A percentile compares a stretch with the other conserved stretches of the same genome.
Evolutionary conservation across 92 coral and sea anemone species (phyloP).

Genomic region (Heliopora coerulea): DNA sequence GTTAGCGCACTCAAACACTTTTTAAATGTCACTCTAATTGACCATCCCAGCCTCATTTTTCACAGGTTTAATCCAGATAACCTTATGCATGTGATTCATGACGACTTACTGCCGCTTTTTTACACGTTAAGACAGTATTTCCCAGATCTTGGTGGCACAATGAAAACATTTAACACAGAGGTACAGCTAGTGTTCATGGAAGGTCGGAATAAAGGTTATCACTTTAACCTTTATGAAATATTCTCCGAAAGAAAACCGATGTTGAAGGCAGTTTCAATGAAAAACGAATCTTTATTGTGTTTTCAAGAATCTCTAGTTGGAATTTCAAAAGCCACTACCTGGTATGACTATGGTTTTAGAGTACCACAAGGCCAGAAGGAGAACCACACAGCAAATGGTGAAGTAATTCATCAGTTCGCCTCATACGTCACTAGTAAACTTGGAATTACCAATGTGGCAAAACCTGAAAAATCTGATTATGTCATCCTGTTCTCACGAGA

Average conservation of each 20-base stretch:
- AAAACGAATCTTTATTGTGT: conserved; percentile 60
- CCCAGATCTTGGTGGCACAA: conserved; percentile 10
- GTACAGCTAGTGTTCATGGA: conserved; percentile 81
- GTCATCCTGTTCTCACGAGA: conserved; percentile 71
- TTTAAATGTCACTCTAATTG: conserved; percentile 57
- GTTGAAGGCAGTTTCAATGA: conserved; percentile 45
- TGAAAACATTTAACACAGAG: conserved; percentile 65
- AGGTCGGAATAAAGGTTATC: conserved; percentile 70
- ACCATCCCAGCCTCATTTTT: conserved; percentile 73
- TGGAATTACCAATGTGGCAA: conserved; percentile 29
- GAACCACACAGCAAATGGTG: conserved; percentile 54
- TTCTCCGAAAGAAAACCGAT: conserved; percentile 60
- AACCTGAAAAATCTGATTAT: conserved; percentile 25
- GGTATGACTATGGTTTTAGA: conserved; percentile 96
- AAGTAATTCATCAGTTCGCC: conserved; percentile 64
- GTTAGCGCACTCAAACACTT: conserved; percentile 52
- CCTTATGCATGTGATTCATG: conserved; percentile 93
- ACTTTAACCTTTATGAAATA: conserved; percentile 67
- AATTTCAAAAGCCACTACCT: conserved; percentile 79
- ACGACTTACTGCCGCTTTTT: conserved; percentile 85
- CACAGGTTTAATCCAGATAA: conserved; percentile 88
- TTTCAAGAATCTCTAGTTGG: conserved; percentile 80
- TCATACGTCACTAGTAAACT: conserved; percentile 58
- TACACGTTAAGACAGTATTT: conserved; percentile 53
- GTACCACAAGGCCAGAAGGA: conserved; percentile 76